Conservation (phyloP, 2,113 vertebrate species). For the Muscicapa adusta region DNA sequence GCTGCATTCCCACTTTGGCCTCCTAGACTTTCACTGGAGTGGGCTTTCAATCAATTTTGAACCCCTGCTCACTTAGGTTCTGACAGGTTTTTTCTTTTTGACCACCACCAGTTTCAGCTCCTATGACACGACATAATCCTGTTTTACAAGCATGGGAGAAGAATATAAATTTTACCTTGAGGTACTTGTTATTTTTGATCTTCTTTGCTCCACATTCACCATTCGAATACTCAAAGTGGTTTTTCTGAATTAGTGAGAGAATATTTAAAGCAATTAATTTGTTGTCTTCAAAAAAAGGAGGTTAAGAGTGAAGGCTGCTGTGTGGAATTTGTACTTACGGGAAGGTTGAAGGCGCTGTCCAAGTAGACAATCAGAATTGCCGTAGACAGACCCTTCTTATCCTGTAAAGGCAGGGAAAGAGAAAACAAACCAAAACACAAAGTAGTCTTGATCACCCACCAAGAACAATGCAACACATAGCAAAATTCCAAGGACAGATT, state of each 20-base stretch:
- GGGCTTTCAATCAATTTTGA: not conserved
- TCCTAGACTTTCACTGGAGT: not conserved
- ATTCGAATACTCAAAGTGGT: slow-evolving; percentile 82
- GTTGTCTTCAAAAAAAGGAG: not conserved
- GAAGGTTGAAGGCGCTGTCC: slow-evolving; percentile 87
- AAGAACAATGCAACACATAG: not conserved
- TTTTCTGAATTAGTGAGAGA: slow-evolving; percentile 75
- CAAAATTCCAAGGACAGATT: not conserved
- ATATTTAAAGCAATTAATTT: not conserved
- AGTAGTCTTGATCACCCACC: not conserved
- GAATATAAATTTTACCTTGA: slow-evolving; percentile 73
- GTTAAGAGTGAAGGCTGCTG: not conserved
- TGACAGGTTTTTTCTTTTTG: not conserved
- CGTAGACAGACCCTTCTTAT: slow-evolving; percentile 74
- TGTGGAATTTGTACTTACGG: slow-evolving; percentile 76
- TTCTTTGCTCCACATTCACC: slow-evolving; percentile 78
- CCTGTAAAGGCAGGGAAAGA: slow-evolving; percentile 65
- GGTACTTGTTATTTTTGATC: slow-evolving; percentile 74
- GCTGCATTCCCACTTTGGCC: not conserved
- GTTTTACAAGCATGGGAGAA: not conserved
- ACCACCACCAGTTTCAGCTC: not conserved
- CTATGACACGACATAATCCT: not conserved
- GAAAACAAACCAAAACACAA: not conserved
- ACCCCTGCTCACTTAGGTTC: not conserved
- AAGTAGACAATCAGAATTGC: slow-evolving; percentile 91